These are phyloP conservation scores for Drosophila erecta DNA, from an alignment of 1,140 invertebrate species.

Conservation along the genomic window DNA sequence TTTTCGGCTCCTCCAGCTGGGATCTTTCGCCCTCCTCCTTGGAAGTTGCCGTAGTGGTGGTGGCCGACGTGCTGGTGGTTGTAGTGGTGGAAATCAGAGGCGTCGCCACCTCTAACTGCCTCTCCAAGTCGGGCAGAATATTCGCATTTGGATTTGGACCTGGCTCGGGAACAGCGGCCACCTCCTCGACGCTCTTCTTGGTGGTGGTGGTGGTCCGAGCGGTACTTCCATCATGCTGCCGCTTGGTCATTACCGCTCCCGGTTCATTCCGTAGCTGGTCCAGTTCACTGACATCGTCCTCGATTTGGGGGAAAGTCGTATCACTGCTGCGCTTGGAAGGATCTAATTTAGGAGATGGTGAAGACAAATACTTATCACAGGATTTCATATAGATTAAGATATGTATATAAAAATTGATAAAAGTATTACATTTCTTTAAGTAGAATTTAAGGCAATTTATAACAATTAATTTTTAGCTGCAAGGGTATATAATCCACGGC, in stretches of 20 bases:
- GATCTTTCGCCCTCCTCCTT: conserved; percentile 67
- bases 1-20: conserved; percentile 65
- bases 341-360: conserved; percentile 22
- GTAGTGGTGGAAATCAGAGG: conserved; percentile 71
- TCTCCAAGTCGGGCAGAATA: conserved; percentile 67
- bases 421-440: no score
- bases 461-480: background rate
- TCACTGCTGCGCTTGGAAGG: conserved; percentile 51
- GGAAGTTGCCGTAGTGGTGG: conserved; percentile 64
- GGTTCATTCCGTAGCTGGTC: conserved; percentile 67
- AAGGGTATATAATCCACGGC: background rate
- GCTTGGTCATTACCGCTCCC: conserved; percentile 29
- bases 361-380: no score
- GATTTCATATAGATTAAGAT: no score
- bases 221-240: conserved; percentile 65
- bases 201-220: conserved; percentile 66
- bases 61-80: conserved; percentile 70
- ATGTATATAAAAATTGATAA: background rate
- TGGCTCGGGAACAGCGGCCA: conserved; percentile 43
- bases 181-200: conserved; percentile 68
- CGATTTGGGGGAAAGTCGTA: conserved; percentile 57
- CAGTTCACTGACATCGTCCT: conserved; percentile 78
- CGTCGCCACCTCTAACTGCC: conserved; percentile 73
- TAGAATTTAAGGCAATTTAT: no score
- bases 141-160: conserved; percentile 16